Base-by-base conservation (phyloP, 2,888 invertebrate genomes). In the Abrostola triplasia region DNA sequence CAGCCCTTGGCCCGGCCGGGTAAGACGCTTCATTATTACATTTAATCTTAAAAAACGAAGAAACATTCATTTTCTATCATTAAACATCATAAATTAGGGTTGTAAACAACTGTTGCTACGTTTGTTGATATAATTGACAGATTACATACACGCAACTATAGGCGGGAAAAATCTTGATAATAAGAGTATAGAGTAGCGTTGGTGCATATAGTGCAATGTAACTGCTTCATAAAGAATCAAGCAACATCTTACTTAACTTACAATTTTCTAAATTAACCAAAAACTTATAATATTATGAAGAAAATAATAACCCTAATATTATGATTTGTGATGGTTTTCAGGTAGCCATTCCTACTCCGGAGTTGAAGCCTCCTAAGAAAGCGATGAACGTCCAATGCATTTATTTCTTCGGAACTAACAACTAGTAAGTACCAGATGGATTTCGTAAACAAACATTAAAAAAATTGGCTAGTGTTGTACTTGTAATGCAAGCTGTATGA, bases 1-100 rank as follows among this genome's bases (percentile, higher is more conserved):
- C 95, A 97, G 98, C 79, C 98, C 98, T 76, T 99, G 99, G 99
- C 99, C 99, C 73, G 98, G 98, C 94, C 97, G 98, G 96, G 98
- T 99, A 96, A 97, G 98, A 96, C 89, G 90, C 86, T 84, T 86
- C 82, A 76, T 79, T 85, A 86, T 82, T 80, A 74, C 83, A 82
- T 77, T 76, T 69, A 59, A 37, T 59, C 37, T 60, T 62, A 54
- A 64, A 73, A n/a, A 73, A 68, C 50, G 53, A 59, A 50, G 60
- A 59, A 55, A 66, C 49, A 59, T 38, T 42, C 24, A 51, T 40
- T 63, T 54, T 37, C 40, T 61, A 56, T 58, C 42, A 56, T 5
- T 56, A 58, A 47, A 70, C 44, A 40, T 54, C 51, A 36, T n/a
- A 53, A 38, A 54, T 64, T 42, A 47, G 56, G 52, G 57, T 67